These are phyloP conservation scores for Henricia sp. DNA, from an alignment of 53 echinoderm and acorn worm genomes.

Conservation along the genomic window DNA sequence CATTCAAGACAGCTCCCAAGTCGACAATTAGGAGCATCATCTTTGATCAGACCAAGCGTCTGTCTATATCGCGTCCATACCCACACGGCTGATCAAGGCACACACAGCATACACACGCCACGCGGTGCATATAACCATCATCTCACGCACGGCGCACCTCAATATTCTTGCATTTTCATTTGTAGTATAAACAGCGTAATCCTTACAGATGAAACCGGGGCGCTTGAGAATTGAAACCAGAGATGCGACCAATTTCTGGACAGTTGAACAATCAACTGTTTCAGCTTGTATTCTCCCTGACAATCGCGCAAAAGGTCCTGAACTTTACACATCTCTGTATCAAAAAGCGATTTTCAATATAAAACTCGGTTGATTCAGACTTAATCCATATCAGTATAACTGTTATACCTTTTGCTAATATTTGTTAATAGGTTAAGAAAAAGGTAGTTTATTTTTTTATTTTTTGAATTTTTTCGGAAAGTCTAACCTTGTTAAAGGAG, in stretches of 20 bases:
- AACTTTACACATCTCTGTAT: too few species aligned
- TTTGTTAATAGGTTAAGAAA: too few species aligned
- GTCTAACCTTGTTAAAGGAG: too few species aligned
- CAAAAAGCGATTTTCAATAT: too few species aligned
- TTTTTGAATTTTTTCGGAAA: too few species aligned
- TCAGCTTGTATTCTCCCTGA: too few species aligned
- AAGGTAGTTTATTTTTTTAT: too few species aligned
- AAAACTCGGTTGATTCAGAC: too few species aligned
- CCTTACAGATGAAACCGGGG: slow-evolving; percentile 1
- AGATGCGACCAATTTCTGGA: slow-evolving; percentile 42
- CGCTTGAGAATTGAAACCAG: slow-evolving; percentile 10
- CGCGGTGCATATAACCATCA: background rate
- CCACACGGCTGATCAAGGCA: background rate
- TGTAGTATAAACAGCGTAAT: slow-evolving; percentile 46
- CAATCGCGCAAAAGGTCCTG: too few species aligned
- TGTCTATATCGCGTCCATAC: slow-evolving; percentile 1
- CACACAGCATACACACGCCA: background rate
- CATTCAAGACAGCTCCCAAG: slow-evolving; percentile 32
- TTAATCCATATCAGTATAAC: too few species aligned
- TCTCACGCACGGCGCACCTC: background rate
- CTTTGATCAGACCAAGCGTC: slow-evolving; percentile 33
- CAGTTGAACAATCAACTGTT: slow-evolving; percentile 39
- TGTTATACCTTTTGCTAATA: too few species aligned
- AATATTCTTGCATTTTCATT: slow-evolving; percentile 56
- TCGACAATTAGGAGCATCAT: slow-evolving; percentile 59